Conservation (phyloP, 2,797 vertebrate species). For the Helarctos malayanus region DNA sequence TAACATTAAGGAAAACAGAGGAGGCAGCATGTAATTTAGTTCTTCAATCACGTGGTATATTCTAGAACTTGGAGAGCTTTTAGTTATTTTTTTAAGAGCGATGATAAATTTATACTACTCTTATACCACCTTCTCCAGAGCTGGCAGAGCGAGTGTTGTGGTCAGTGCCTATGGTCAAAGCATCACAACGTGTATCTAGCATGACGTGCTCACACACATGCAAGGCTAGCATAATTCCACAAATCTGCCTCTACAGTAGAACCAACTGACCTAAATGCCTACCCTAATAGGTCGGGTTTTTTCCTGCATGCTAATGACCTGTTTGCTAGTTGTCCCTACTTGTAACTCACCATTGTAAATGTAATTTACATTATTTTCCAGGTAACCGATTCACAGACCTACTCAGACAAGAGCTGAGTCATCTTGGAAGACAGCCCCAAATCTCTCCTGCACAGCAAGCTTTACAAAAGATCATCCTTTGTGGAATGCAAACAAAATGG, state of each 20-base stretch:
- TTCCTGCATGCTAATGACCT: neutral
- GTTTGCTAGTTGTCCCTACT: neutral
- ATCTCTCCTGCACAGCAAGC: constrained; percentile 61
- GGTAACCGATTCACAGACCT: constrained; percentile 74
- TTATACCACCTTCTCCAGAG: neutral
- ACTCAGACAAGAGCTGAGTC: constrained; percentile 79
- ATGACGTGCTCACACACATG: neutral
- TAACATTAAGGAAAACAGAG: neutral
- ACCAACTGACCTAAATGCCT: neutral
- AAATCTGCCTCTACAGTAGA: neutral
- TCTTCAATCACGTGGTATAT: neutral
- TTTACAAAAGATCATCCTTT: constrained; percentile 67
- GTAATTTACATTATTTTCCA: constrained; percentile 77
- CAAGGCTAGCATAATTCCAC: neutral
- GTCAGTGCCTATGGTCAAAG: neutral
- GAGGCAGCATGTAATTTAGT: constrained; percentile 11
- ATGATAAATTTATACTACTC: neutral
- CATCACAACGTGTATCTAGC: accelerated
- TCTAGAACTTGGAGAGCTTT: neutral
- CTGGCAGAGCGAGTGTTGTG: neutral
- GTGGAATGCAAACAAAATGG: constrained; percentile 70
- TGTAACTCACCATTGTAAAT: constrained; percentile 71
- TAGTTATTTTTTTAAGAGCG: neutral
- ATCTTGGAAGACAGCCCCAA: constrained; percentile 77
- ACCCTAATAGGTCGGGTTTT: neutral